Percentiles rank a stretch among this genome's conserved stretches.
Evolutionary conservation across 2,113 vertebrate species (phyloP).

Genomic region (Cavia aperea): DNA sequence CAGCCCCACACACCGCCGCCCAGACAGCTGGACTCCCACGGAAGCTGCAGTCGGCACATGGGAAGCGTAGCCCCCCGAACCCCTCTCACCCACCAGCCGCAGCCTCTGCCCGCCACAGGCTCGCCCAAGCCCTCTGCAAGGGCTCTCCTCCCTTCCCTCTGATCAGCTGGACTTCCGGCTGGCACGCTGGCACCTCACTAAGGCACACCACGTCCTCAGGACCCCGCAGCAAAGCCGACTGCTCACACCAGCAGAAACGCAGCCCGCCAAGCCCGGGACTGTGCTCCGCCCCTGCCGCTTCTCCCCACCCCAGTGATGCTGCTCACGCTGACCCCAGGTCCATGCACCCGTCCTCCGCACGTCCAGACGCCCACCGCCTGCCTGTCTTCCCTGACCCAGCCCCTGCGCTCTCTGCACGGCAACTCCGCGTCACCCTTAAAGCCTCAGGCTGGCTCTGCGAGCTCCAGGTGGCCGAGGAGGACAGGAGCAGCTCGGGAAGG

Average conservation of each 20-base stretch:
- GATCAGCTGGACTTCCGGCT: neutral
- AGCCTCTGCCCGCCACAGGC: neutral
- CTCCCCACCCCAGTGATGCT: neutral
- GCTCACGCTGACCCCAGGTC: neutral
- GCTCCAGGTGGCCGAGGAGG: neutral
- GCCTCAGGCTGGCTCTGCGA: neutral
- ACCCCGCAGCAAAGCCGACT: neutral
- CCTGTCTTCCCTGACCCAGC: neutral
- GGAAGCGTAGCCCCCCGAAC: neutral
- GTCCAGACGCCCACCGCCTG: neutral
- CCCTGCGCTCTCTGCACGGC: rapidly evolving
- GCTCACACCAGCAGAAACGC: neutral
- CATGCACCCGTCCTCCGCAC: neutral
- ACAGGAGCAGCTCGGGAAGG: neutral
- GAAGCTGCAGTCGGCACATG: neutral
- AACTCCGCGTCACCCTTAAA: neutral
- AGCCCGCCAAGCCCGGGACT: neutral
- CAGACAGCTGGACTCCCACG: neutral
- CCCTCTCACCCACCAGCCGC: neutral
- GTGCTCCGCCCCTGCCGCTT: neutral
- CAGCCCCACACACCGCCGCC: neutral
- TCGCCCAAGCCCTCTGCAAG: neutral
- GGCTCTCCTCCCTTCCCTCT: neutral
- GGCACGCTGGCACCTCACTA: neutral
- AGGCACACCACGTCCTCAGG: neutral